Conservation (phyloP, 2,113 vertebrate genomes). For the Microcebus griseorufus region DNA sequence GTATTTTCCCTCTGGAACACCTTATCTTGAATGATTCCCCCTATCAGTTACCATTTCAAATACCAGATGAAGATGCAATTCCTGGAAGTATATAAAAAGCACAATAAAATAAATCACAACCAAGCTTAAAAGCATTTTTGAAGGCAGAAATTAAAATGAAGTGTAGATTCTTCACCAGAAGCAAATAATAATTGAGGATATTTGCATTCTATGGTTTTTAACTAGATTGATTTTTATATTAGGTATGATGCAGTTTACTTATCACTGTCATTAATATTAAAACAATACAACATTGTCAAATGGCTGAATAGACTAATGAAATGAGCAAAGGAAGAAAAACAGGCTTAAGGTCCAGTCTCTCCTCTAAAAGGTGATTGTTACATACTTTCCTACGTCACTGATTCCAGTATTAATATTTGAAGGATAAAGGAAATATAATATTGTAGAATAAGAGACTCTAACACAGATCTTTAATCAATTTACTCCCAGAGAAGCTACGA, state of each 20-base stretch:
- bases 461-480: not conserved
- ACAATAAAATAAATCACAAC: not conserved
- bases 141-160: slow-evolving; percentile 44
- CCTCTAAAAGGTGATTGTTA: no score
- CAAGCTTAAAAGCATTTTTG: not conserved
- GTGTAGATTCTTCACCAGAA: not conserved
- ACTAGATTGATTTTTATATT: not conserved
- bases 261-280: not conserved
- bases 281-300: not conserved
- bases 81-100: not conserved
- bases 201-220: not conserved
- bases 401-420: not conserved
- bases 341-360: not conserved
- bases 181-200: not conserved
- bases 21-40: not conserved
- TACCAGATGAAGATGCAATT: not conserved
- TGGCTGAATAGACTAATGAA: not conserved
- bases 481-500: not conserved
- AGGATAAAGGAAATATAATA: not conserved
- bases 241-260: not conserved
- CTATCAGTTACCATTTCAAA: slow-evolving; percentile 26
- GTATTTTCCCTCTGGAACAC: not conserved
- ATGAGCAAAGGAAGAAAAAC: not conserved
- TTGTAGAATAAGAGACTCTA: not conserved
- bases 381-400: no score